Base-by-base conservation (phyloP, 2,888 invertebrate species). In the Drosophila anomelani region DNA sequence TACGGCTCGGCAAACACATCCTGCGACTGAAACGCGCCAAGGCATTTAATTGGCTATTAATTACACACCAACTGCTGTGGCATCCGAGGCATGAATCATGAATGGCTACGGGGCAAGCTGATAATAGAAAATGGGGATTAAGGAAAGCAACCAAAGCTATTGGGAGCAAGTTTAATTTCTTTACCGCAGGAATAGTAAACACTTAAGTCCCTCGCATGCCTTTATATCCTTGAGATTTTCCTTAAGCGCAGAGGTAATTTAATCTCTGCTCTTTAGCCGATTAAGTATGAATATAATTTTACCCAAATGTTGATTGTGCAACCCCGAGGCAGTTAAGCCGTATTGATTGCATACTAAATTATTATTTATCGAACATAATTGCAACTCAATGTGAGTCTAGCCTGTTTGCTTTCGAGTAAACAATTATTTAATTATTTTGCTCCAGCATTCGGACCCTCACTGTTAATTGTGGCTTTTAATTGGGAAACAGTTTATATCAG, bases 21-120 rank as follows among this genome's bases (percentile, higher is more conserved):
- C 60, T 61, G 44, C 43, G 29, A 17, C 38, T n/a, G 34, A 4
- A 70, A 69, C 70, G 70, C 69, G 58, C 38, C 29, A n/a, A 17
- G 49, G 69, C 71, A 70, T 70, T 70, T 60, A 70, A 70, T 70
- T 70, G 39, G 39, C 34, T 36, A 53, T 60, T 70, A 70, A 70
- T 60, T 70, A 60, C 60, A 34, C 34, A 39, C 23, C n/a, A 29
- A 41, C 34, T 39, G 32, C 29, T 13, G 26, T 26, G 26, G 20
- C 15, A 61, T 38, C 12, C 36, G 29, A 13, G 13, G 29, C 36
- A 32, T 46, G 62, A 38, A 46, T 38, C 43, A 36, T 59, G 34
- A 46, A 38, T 46, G 46, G 20, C 46, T 46, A 15, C 10, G 36
- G 20, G 23, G n/a, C n/a, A 15, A 10, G 17, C 20, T 39, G 20